These are phyloP conservation scores for Alligator mississippiensis DNA, from an alignment of 2,113 vertebrate species.

Conservation along the genomic window DNA sequence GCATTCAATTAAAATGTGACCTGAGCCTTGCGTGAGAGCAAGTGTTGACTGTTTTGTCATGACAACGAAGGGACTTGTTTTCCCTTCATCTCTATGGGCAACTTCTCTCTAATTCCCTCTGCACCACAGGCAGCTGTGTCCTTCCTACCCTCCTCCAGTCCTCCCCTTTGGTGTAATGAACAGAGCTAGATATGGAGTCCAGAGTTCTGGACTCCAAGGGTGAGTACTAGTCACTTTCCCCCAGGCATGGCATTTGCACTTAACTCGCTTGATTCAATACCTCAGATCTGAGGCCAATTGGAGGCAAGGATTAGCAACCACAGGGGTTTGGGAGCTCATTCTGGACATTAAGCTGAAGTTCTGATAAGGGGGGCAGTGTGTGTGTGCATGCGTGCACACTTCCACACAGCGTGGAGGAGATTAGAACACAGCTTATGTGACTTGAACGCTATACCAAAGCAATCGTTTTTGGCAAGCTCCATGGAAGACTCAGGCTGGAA, in stretches of 20 bases:
- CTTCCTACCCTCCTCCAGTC: neutral
- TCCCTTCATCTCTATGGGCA: neutral
- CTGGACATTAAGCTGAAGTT: no score
- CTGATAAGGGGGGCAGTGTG: neutral
- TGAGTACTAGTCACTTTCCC: neutral
- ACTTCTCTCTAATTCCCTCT: neutral
- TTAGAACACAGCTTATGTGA: no score
- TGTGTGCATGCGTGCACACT: neutral
- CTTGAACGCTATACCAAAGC: neutral
- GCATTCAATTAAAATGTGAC: constrained; percentile 52
- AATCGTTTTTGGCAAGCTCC: neutral
- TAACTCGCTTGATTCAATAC: neutral
- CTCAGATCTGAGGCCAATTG: neutral
- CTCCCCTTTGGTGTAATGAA: neutral
- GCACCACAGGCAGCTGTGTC: accelerated
- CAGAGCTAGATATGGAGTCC: neutral
- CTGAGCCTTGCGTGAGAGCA: neutral
- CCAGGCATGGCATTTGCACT: neutral
- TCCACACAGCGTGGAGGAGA: neutral
- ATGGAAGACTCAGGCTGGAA: neutral
- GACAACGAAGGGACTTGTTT: neutral
- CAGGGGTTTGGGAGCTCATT: no score
- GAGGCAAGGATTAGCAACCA: neutral
- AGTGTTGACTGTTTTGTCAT: neutral
- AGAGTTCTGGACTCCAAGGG: neutral